A percentile compares a stretch with the other conserved stretches of the same genome.
Evolutionary conservation across 1,140 invertebrate species (phyloP).

Genomic region (Paraescarpia echinospica): DNA sequence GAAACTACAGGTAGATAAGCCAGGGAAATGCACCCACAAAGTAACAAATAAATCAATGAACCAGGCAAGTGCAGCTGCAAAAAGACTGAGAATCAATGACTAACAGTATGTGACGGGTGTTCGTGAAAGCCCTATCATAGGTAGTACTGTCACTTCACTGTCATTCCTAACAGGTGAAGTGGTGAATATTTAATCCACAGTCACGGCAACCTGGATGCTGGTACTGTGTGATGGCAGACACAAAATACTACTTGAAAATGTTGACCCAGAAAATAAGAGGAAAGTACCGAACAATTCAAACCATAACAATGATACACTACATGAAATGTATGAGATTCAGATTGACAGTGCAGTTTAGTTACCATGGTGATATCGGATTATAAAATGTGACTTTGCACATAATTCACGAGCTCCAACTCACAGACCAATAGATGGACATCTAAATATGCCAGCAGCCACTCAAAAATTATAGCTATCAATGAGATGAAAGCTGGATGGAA

Average conservation of each 20-base stretch:
- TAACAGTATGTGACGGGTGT: background rate
- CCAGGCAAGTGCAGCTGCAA: background rate
- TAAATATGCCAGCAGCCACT: background rate
- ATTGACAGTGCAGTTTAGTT: background rate
- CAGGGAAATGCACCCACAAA: background rate
- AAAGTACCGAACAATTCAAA: background rate
- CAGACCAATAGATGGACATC: background rate
- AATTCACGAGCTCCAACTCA: background rate
- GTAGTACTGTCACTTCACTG: background rate
- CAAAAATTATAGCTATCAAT: too few species aligned
- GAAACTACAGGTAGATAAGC: background rate
- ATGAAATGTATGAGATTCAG: background rate
- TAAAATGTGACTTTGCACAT: background rate
- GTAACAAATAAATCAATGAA: background rate
- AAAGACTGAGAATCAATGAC: background rate
- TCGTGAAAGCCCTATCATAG: background rate
- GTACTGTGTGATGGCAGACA: background rate
- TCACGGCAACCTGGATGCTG: background rate
- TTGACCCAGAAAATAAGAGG: background rate
- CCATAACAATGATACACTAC: background rate
- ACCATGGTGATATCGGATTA: background rate
- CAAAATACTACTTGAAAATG: background rate
- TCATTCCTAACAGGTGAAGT: background rate
- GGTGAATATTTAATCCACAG: background rate
- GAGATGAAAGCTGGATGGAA: too few species aligned